Evolutionary conservation across 2,888 invertebrate species (phyloP).

Genomic region (Spicauda simplicius): DNA sequence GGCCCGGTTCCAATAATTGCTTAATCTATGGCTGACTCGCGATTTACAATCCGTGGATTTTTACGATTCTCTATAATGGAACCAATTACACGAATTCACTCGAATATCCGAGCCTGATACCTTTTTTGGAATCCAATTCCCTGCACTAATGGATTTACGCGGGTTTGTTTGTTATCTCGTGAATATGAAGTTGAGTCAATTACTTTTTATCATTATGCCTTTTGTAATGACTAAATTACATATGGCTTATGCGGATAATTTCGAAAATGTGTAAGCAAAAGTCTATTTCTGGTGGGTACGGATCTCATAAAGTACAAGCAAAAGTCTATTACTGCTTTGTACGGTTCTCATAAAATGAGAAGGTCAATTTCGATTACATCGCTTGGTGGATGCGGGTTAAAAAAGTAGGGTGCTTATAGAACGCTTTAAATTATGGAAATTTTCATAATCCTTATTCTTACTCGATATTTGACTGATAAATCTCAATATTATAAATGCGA

Average conservation of each 20-base stretch:
- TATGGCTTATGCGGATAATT: not conserved
- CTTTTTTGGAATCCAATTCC: constrained; percentile 22
- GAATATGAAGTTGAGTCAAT: not conserved
- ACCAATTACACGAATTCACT: constrained; percentile 33
- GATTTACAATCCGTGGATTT: constrained; percentile 20
- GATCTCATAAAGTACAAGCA: no score
- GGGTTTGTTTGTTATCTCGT: not conserved
- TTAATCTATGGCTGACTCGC: constrained; percentile 30
- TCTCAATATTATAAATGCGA: no score
- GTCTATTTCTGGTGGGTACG: no score
- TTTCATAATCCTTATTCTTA: no score
- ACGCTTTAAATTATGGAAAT: no score
- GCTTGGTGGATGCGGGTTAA: no score
- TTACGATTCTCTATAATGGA: constrained; percentile 34
- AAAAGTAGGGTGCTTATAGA: no score
- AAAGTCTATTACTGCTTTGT: no score
- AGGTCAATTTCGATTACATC: no score
- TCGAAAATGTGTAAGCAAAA: no score
- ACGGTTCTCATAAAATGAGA: no score
- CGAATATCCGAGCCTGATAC: constrained; percentile 20
- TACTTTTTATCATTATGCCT: not conserved
- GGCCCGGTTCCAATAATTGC: constrained; percentile 25
- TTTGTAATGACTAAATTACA: not conserved
- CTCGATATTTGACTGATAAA: no score
- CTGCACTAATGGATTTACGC: constrained; percentile 7